Evolutionary conservation across 2,113 vertebrate species (phyloP).

Genomic region (Ondatra zibethicus): DNA sequence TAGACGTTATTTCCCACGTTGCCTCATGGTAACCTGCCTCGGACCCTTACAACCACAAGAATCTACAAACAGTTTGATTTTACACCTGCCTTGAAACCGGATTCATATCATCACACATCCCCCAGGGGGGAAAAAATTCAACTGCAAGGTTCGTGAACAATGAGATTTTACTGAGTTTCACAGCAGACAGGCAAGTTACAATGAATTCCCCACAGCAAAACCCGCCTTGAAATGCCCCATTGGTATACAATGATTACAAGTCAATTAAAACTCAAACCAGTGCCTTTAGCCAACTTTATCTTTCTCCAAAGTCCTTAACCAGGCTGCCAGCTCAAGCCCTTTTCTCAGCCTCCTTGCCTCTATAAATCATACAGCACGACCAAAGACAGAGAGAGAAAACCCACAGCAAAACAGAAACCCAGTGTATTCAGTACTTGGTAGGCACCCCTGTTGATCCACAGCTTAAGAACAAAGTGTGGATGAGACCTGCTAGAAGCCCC

Average conservation of each 20-base stretch:
- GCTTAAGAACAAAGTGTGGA: neutral
- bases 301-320: neutral
- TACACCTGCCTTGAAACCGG: neutral
- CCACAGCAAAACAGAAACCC: conserved; percentile 12
- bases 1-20: neutral
- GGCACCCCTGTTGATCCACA: neutral
- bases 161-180: conserved; percentile 42
- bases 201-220: neutral
- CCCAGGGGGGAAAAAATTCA: neutral
- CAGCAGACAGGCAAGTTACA: neutral
- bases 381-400: neutral
- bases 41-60: neutral
- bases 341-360: neutral
- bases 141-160: neutral
- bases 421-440: neutral
- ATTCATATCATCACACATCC: neutral
- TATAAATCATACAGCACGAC: neutral
- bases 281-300: neutral
- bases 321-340: neutral
- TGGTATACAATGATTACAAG: neutral
- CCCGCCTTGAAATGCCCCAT: neutral
- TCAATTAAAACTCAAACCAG: neutral
- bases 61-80: neutral
- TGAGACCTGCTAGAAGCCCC: neutral
- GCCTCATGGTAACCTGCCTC: neutral